phyloP scores from a whole-genome alignment of 1,140 invertebrate species.

The Nephotettix cincticeps region DNA sequence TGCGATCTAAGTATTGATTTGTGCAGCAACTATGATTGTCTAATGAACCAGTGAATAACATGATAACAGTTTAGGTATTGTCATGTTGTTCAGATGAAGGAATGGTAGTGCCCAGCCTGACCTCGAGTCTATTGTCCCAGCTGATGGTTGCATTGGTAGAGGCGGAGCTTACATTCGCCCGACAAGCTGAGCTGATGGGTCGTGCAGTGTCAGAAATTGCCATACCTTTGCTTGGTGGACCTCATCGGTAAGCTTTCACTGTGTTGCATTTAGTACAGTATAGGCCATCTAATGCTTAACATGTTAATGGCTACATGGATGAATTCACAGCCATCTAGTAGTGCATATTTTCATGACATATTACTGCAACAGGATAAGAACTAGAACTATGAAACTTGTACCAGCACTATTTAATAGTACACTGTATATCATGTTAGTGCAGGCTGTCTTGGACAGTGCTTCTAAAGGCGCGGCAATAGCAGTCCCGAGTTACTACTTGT shows the following conservation, averaged over 20 bases:
- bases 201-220: constrained; percentile 76
- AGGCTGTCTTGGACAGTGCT: no score
- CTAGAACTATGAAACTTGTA: no score
- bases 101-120: constrained; percentile 75
- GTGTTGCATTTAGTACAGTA: background rate
- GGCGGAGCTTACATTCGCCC: constrained; percentile 64
- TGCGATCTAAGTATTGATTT: background rate
- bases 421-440: no score
- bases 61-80: background rate
- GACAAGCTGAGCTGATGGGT: constrained; percentile 72
- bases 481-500: no score
- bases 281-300: no score
- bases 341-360: no score
- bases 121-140: constrained; percentile 60
- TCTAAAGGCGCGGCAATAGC: no score
- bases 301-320: no score
- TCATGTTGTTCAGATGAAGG: constrained; percentile 61
- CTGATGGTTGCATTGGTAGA: constrained; percentile 66
- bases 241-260: constrained; percentile 58
- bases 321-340: no score
- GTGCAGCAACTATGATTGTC: background rate
- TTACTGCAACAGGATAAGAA: no score
- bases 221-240: constrained; percentile 74
- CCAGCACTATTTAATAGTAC: no score
- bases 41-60: background rate